Evolutionary conservation across 2,113 vertebrate genomes (phyloP).

Genomic region (Orycteropus afer): DNA sequence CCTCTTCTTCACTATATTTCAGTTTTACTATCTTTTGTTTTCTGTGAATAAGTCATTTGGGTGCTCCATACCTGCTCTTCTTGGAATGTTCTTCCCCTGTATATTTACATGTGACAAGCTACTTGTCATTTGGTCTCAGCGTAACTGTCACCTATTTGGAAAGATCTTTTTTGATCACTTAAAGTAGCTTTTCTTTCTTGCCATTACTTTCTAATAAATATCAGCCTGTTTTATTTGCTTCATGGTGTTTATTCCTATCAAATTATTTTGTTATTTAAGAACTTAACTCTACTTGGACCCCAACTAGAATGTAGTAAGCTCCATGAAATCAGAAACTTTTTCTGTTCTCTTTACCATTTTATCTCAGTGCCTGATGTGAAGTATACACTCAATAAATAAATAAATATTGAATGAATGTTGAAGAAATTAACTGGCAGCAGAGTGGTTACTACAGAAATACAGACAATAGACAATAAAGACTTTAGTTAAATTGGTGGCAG

Average conservation of each 20-base stretch:
- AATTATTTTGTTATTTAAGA: slow-evolving; percentile 7
- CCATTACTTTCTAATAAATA: background rate
- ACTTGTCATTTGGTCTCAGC: background rate
- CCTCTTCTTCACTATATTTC: background rate
- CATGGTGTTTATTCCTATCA: background rate
- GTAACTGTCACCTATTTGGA: background rate
- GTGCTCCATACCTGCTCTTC: background rate
- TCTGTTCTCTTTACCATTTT: background rate
- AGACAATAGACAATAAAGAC: background rate
- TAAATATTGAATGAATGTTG: slow-evolving; percentile 9
- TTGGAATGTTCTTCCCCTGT: background rate
- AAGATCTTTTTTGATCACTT: background rate
- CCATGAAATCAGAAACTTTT: background rate
- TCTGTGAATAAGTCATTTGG: background rate
- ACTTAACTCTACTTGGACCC: background rate
- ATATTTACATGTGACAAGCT: background rate
- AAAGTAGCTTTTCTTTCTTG: background rate
- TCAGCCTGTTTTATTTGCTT: background rate
- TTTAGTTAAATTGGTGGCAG: slow-evolving; percentile 52
- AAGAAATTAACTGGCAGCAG: slow-evolving; percentile 38
- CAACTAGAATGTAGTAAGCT: slow-evolving; percentile 10
- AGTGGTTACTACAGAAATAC: slow-evolving; percentile 42
- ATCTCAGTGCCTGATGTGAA: background rate
- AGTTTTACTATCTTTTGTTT: slow-evolving; percentile 19
- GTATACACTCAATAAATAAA: slow-evolving; percentile 41